A percentile compares a stretch with the other conserved stretches of the same genome.
Evolutionary conservation across 2,113 vertebrate genomes (phyloP).

Genomic region (Mus pahari): DNA sequence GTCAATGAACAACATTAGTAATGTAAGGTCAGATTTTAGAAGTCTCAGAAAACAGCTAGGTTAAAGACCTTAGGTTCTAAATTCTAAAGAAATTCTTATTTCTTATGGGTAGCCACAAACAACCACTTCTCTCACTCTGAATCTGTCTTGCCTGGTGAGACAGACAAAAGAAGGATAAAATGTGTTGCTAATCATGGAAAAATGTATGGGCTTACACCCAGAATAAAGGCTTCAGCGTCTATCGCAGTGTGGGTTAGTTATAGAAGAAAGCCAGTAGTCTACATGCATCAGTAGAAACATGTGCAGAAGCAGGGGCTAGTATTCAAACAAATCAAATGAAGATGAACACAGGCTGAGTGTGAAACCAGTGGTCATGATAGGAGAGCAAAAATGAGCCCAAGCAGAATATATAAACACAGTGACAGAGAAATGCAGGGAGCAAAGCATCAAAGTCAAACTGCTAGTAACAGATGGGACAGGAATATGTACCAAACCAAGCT

Average conservation of each 20-base stretch:
- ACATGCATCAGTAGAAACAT: not conserved
- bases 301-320: not conserved
- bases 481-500: conserved; percentile 4
- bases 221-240: not conserved
- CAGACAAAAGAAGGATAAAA: not conserved
- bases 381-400: conserved; percentile 31
- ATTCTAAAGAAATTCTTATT: conserved; percentile 29
- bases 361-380: not conserved
- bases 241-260: not conserved
- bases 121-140: not conserved
- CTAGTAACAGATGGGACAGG: not conserved
- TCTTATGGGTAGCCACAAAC: not conserved
- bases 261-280: not conserved
- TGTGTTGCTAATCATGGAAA: not conserved
- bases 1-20: conserved; percentile 32
- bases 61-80: not conserved
- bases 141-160: not conserved
- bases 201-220: not conserved
- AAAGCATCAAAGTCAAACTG: conserved; percentile 8
- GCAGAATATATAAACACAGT: not conserved
- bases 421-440: not conserved
- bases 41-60: not conserved
- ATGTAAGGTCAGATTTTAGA: not conserved
- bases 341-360: not conserved
- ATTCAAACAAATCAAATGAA: conserved; percentile 16